Evolutionary conservation across 2,888 invertebrate species (phyloP).

Genomic region (Thecocarcelia acutangulata): DNA sequence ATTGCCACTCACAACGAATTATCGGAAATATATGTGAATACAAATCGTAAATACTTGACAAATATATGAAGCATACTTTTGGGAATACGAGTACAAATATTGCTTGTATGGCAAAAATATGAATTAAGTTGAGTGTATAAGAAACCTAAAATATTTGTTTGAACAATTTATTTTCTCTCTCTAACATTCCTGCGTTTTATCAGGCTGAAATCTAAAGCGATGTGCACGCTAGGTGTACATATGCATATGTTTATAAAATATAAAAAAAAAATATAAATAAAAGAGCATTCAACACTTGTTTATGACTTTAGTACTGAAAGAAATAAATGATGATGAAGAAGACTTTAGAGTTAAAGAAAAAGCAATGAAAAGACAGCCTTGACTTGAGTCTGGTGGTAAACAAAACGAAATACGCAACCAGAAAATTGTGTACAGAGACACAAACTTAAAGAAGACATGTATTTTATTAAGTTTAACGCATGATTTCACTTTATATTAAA

Average conservation of each 20-base stretch:
- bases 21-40: too few species aligned
- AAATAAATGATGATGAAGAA: conserved; percentile 25
- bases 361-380: conserved; percentile 23
- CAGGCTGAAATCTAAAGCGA: not conserved
- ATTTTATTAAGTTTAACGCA: conserved; percentile 63
- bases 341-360: not conserved
- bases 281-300: conserved; percentile 30
- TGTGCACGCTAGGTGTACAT: too few species aligned
- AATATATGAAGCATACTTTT: too few species aligned
- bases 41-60: too few species aligned
- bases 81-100: too few species aligned
- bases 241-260: too few species aligned
- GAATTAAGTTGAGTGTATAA: too few species aligned
- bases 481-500: conserved; percentile 49
- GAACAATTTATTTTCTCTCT: too few species aligned
- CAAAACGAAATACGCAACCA: not conserved
- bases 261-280: not conserved
- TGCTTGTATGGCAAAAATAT: too few species aligned
- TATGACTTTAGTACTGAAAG: conserved; percentile 5
- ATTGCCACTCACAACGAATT: too few species aligned
- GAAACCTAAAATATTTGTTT: too few species aligned
- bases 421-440: not conserved
- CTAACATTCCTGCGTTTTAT: too few species aligned
- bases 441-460: conserved; percentile 21
- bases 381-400: conserved; percentile 21